A percentile compares a stretch with the other conserved stretches of the same genome.
Evolutionary conservation across 2,888 invertebrate species (phyloP).

Genomic region (Nemurella pictetii): DNA sequence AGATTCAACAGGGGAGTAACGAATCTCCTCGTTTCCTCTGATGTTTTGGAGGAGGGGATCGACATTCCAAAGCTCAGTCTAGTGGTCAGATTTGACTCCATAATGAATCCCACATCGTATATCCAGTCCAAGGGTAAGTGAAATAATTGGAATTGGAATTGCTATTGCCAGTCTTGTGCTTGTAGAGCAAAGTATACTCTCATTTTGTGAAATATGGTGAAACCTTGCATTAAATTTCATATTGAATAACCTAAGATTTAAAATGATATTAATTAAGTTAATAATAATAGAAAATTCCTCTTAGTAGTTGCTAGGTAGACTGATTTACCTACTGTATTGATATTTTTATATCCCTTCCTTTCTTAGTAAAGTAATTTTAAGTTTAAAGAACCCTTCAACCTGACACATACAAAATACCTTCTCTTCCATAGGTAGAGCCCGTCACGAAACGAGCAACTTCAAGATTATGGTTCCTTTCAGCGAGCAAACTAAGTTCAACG

Average conservation of each 20-base stretch:
- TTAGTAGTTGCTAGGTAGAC: background rate
- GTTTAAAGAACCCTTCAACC: too few species aligned
- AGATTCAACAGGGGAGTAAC: slow-evolving; percentile 57
- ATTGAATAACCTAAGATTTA: too few species aligned
- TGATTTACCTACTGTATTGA: too few species aligned
- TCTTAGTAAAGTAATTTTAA: too few species aligned
- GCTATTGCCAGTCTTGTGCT: too few species aligned
- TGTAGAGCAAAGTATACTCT: too few species aligned
- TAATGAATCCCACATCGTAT: slow-evolving; percentile 76
- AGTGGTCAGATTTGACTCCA: slow-evolving; percentile 73
- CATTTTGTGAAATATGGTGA: too few species aligned
- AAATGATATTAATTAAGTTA: too few species aligned
- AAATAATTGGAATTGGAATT: too few species aligned
- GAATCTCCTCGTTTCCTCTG: slow-evolving; percentile 73
- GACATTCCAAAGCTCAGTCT: slow-evolving; percentile 82
- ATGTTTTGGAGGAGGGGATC: slow-evolving; percentile 88
- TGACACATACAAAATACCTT: too few species aligned
- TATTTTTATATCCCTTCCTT: background rate
- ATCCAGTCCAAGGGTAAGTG: slow-evolving; percentile 80
- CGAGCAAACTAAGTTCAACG: slow-evolving; percentile 47
- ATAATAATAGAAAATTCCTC: too few species aligned
- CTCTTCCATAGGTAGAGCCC: slow-evolving; percentile 44
- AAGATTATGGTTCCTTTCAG: slow-evolving; percentile 57
- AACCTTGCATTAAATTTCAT: too few species aligned
- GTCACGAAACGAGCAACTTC: slow-evolving; percentile 64